Evolutionary conservation across 2,797 vertebrate genomes (phyloP).

Genomic region (Arnoldichthys spilopterus): DNA sequence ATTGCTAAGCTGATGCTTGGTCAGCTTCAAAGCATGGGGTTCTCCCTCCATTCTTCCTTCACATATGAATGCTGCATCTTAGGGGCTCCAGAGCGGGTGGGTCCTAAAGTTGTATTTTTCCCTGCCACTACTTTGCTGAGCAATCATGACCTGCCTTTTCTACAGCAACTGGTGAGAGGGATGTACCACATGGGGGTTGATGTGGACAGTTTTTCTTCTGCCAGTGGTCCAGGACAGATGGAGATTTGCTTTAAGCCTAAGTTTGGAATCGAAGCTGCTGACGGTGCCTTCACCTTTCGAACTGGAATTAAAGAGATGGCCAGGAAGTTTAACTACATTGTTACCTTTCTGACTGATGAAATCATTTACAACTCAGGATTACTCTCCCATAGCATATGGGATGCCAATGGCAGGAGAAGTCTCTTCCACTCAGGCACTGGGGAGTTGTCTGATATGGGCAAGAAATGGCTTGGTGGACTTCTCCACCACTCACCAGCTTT

Average conservation of each 20-base stretch:
- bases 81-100: constrained; percentile 84
- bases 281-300: constrained; percentile 92
- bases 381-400: constrained; percentile 91
- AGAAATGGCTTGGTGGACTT: constrained; percentile 88
- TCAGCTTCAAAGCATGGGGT: constrained; percentile 85
- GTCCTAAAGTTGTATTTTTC: constrained; percentile 88
- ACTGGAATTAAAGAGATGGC: constrained; percentile 93
- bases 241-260: constrained; percentile 89
- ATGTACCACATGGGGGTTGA: constrained; percentile 91
- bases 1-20: constrained; percentile 87
- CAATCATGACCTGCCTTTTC: constrained; percentile 88
- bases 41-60: constrained; percentile 87
- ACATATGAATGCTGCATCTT: constrained; percentile 92
- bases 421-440: constrained; percentile 79
- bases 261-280: constrained; percentile 87
- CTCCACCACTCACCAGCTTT: constrained; percentile 88
- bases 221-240: constrained; percentile 89
- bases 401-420: constrained; percentile 79
- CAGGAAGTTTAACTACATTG: constrained; percentile 88
- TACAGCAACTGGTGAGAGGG: constrained; percentile 89
- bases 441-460: constrained; percentile 83
- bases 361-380: constrained; percentile 86
- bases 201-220: constrained; percentile 91
- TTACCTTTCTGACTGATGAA: constrained; percentile 89
- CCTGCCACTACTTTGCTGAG: constrained; percentile 87